These are phyloP conservation scores for Chouioia cunea DNA, from an alignment of 2,888 invertebrate genomes.

Conservation along the genomic window DNA sequence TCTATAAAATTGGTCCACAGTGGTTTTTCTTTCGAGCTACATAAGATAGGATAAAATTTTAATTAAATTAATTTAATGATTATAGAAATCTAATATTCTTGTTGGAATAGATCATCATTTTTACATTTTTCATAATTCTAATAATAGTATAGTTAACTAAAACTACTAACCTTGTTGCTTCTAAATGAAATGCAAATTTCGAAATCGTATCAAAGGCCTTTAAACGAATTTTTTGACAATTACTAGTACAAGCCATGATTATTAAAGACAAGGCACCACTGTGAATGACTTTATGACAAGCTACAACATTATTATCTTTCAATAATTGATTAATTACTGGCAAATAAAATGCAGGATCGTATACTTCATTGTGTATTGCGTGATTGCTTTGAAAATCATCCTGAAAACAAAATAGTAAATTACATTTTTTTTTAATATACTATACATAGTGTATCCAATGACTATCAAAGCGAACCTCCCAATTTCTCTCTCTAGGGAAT, in stretches of 20 bases:
- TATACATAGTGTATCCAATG: neutral
- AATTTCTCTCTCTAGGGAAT: constrained; percentile 77
- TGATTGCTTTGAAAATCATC: constrained; percentile 46
- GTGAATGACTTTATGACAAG: constrained; percentile 78
- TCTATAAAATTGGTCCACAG: constrained; percentile 79
- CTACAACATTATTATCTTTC: constrained; percentile 80
- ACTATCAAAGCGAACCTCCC: constrained; percentile 66
- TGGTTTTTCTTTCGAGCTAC: constrained; percentile 74
- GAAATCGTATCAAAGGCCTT: constrained; percentile 82
- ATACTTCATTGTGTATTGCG: constrained; percentile 69
- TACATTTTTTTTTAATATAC: neutral
- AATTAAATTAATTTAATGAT: neutral
- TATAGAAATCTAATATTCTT: constrained; percentile 16
- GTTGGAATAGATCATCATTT: constrained; percentile 10
- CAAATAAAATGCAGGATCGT: constrained; percentile 87
- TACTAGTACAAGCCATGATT: constrained; percentile 79
- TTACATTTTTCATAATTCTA: neutral
- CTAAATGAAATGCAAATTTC: constrained; percentile 81
- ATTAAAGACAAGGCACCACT: constrained; percentile 80
- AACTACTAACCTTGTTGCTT: constrained; percentile 74
- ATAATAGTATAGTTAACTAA: neutral
- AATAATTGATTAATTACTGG: constrained; percentile 82
- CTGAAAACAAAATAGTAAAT: constrained; percentile 46
- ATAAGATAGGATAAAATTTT: constrained; percentile 20
- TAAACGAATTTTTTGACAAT: constrained; percentile 76